Evolutionary conservation across 1,140 invertebrate genomes (phyloP).

Genomic region (Drosophila tropicalis): DNA sequence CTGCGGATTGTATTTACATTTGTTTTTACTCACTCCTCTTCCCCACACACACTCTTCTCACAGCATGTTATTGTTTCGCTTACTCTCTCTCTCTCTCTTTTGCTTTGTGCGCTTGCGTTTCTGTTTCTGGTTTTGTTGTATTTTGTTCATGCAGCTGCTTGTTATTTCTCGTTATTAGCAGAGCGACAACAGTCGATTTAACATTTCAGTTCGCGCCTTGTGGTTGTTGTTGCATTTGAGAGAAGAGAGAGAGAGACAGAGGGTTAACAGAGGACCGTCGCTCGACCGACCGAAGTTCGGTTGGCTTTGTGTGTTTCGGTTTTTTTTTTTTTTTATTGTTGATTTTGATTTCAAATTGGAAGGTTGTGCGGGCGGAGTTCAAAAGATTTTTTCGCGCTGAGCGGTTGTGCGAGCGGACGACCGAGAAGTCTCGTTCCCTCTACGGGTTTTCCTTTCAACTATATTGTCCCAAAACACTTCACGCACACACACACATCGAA

Average conservation of each 20-base stretch:
- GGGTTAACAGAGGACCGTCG: too few species aligned
- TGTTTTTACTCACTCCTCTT: background rate
- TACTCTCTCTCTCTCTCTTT: conserved; percentile 17
- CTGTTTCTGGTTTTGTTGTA: background rate
- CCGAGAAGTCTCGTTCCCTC: conserved; percentile 33
- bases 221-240: too few species aligned
- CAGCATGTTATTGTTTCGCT: background rate
- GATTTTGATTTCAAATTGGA: too few species aligned
- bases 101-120: conserved; percentile 18
- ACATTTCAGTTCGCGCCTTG: conserved; percentile 36
- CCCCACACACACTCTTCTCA: background rate
- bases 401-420: conserved; percentile 73
- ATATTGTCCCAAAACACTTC: conserved; percentile 34
- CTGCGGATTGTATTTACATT: background rate
- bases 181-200: too few species aligned
- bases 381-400: conserved; percentile 66
- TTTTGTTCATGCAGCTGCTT: background rate
- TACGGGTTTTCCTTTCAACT: conserved; percentile 61
- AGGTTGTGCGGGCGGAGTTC: too few species aligned
- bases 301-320: too few species aligned
- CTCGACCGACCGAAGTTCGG: too few species aligned
- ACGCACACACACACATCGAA: conserved; percentile 1
- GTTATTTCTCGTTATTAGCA: too few species aligned
- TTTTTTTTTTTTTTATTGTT: too few species aligned
- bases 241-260: too few species aligned